Conservation (phyloP, 2,113 vertebrate genomes). For the Actinemys pallida region DNA sequence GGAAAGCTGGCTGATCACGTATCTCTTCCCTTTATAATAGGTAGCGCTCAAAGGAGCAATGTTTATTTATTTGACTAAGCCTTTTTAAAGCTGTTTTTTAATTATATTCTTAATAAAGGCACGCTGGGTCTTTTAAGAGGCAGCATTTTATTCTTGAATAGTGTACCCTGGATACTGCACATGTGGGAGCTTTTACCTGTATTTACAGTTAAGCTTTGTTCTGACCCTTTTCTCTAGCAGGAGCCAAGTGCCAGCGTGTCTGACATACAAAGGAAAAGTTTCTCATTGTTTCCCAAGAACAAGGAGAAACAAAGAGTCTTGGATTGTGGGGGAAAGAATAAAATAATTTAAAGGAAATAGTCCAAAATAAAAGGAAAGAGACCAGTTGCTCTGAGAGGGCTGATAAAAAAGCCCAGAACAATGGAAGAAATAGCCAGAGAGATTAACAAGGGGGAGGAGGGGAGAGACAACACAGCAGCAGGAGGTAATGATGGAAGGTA, state of each 20-base stretch:
- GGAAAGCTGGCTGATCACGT: background rate
- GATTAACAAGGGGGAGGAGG: conserved; percentile 40
- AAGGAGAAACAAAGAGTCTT: conserved; percentile 21
- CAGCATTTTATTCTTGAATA: background rate
- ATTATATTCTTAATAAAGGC: background rate
- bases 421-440: conserved; percentile 33
- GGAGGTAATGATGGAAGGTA: conserved; percentile 37
- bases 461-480: conserved; percentile 43
- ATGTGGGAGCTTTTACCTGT: background rate
- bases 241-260: background rate
- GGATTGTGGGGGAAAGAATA: conserved; percentile 36
- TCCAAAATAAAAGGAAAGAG: conserved; percentile 57
- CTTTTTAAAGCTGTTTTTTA: background rate
- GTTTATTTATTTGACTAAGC: background rate
- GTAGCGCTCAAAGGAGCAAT: background rate
- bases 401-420: conserved; percentile 51
- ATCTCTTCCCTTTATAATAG: background rate
- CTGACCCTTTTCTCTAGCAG: background rate
- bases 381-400: conserved; percentile 50
- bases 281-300: background rate
- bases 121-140: background rate
- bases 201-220: background rate
- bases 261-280: background rate
- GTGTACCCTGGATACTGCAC: background rate
- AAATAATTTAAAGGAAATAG: conserved; percentile 52